phyloP scores from a whole-genome alignment of 2,797 vertebrate species.

The Dromococcyx pavoninus region DNA sequence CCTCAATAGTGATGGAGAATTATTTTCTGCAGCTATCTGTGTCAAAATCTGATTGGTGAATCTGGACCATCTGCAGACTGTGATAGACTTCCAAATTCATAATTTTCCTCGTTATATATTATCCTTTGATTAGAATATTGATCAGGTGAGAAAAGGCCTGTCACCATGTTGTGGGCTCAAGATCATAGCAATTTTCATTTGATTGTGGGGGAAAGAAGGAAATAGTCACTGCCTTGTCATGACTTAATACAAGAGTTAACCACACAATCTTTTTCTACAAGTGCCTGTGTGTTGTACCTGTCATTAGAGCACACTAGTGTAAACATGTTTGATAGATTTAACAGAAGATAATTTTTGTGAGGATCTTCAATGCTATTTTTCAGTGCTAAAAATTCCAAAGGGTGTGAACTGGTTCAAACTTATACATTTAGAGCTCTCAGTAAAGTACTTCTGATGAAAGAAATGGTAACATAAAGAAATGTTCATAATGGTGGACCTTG shows the following conservation, averaged over 20 bases:
- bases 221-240: neutral
- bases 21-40: neutral
- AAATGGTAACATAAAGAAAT: neutral
- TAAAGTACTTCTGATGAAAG: neutral
- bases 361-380: neutral
- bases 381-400: neutral
- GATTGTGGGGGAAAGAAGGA: neutral
- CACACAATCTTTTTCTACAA: neutral
- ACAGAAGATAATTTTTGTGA: neutral
- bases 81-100: neutral
- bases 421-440: neutral
- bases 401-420: neutral
- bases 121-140: neutral
- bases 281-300: neutral
- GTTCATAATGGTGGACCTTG: neutral
- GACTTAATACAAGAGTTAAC: neutral
- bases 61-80: neutral
- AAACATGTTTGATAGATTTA: neutral
- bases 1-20: neutral
- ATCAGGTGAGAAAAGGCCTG: neutral
- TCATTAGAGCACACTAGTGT: neutral
- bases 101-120: neutral
- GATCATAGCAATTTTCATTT: neutral
- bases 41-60: neutral
- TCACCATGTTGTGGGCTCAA: neutral